A percentile compares a stretch with the other conserved stretches of the same genome.
Evolutionary conservation across 2,797 vertebrate species (phyloP).

Genomic region (Bradypodion pumilum): DNA sequence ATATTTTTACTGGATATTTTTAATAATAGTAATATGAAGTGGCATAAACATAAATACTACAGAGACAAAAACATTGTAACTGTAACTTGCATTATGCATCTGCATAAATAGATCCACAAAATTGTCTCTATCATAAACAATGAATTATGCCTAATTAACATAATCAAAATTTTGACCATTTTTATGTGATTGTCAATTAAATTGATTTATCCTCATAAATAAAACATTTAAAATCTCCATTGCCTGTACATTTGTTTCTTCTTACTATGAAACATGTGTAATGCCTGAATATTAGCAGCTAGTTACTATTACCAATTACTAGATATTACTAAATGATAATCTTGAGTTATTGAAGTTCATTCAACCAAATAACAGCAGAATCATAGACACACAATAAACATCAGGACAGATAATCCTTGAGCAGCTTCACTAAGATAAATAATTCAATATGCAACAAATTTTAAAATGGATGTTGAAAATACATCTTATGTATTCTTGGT

Average conservation of each 20-base stretch:
- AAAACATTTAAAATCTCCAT: background rate
- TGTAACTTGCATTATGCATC: conserved; percentile 1
- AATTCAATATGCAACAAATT: too few species aligned
- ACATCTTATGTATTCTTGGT: too few species aligned
- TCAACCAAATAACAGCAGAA: too few species aligned
- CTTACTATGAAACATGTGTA: background rate
- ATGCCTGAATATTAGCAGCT: too few species aligned
- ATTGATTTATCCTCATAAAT: background rate
- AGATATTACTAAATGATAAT: too few species aligned
- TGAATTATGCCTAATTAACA: conserved; percentile 27
- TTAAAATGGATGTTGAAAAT: too few species aligned
- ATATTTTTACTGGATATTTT: background rate
- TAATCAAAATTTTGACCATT: conserved; percentile 49
- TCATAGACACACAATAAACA: too few species aligned
- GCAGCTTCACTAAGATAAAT: too few species aligned
- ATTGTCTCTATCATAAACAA: conserved; percentile 23
- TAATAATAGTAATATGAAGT: conserved; percentile 19
- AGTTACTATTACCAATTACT: too few species aligned
- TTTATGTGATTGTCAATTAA: conserved; percentile 52
- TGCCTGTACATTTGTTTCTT: background rate
- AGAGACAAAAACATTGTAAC: conserved; percentile 20
- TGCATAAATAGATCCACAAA: conserved; percentile 4
- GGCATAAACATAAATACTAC: conserved; percentile 7
- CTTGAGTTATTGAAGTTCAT: too few species aligned
- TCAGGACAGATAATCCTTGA: too few species aligned